Percentiles rank a stretch among this genome's conserved stretches.
Conservation (phyloP, 2,888 invertebrate species). For the Xylota sylvarum region DNA sequence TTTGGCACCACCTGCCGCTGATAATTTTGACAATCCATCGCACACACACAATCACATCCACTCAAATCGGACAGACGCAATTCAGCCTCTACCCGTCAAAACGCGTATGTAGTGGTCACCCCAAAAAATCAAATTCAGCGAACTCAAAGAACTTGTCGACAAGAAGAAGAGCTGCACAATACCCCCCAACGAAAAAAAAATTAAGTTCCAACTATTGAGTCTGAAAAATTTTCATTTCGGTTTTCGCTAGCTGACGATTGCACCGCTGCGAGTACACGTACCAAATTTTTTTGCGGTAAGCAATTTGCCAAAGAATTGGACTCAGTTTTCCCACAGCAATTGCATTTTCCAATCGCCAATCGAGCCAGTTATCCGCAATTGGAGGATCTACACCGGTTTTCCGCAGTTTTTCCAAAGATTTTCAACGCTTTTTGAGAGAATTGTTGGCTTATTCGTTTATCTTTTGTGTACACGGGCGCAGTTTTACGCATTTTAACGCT, state of each 20-base stretch:
- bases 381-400: slow-evolving; percentile 37
- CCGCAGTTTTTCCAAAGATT: slow-evolving; percentile 47
- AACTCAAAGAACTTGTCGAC: slow-evolving; percentile 55
- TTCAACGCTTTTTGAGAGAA: slow-evolving; percentile 25
- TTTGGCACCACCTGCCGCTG: slow-evolving; percentile 40
- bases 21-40: slow-evolving; percentile 52
- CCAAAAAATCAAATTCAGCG: slow-evolving; percentile 60
- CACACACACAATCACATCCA: slow-evolving; percentile 33
- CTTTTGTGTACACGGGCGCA: slow-evolving; percentile 54
- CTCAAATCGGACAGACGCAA: slow-evolving; percentile 68
- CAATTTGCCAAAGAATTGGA: slow-evolving; percentile 26
- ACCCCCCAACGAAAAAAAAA: slow-evolving; percentile 48
- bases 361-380: slow-evolving; percentile 28
- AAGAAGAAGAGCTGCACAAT: slow-evolving; percentile 68
- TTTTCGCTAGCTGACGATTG: slow-evolving; percentile 72
- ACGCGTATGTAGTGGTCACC: slow-evolving; percentile 76
- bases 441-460: slow-evolving; percentile 21
- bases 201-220: slow-evolving; percentile 58
- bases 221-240: slow-evolving; percentile 72
- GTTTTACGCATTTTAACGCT: slow-evolving; percentile 13
- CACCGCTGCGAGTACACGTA: slow-evolving; percentile 49
- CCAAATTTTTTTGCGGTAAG: slow-evolving; percentile 29
- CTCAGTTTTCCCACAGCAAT: slow-evolving; percentile 16
- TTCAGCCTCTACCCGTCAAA: slow-evolving; percentile 78
- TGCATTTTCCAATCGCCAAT: slow-evolving; percentile 47